Conservation (phyloP, 2,888 invertebrate species). For the Schizaphis graminum region DNA sequence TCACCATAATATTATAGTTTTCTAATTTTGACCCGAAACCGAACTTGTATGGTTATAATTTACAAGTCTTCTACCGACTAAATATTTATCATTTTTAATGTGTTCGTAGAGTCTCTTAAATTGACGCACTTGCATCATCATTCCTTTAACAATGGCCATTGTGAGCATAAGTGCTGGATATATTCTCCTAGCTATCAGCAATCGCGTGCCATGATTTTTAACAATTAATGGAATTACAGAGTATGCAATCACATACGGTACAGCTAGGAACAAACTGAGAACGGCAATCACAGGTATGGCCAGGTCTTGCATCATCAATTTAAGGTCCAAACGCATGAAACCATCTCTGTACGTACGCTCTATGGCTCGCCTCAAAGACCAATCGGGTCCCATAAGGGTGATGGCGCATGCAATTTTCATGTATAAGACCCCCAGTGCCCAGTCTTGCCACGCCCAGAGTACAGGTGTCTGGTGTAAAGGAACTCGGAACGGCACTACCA, state of each 20-base stretch:
- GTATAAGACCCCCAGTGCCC: constrained; percentile 95
- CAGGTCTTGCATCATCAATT: constrained; percentile 71
- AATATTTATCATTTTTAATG: constrained; percentile 98
- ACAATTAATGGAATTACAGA: constrained; percentile 79
- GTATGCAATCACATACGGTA: constrained; percentile 93
- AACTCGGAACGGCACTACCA: constrained; percentile 93
- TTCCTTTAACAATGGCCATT: constrained; percentile 77
- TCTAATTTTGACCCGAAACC: constrained; percentile 53
- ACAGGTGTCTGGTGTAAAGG: constrained; percentile 92
- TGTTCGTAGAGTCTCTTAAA: constrained; percentile 96
- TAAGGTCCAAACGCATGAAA: constrained; percentile 88
- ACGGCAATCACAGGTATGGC: constrained; percentile 91
- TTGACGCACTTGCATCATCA: constrained; percentile 83
- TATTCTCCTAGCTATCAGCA: constrained; percentile 85
- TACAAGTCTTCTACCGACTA: constrained; percentile 95
- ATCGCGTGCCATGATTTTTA: constrained; percentile 77
- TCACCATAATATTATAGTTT: constrained; percentile 50
- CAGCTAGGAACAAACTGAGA: constrained; percentile 89
- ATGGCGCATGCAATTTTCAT: constrained; percentile 97
- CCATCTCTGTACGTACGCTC: constrained; percentile 96
- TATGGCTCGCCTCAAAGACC: constrained; percentile 90
- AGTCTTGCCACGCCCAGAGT: constrained; percentile 93
- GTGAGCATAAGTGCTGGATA: constrained; percentile 90
- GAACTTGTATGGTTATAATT: constrained; percentile 82
- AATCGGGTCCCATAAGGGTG: constrained; percentile 98